Base-by-base conservation (phyloP, 2,797 vertebrate species). In the Cetoscarus ocellatus region DNA sequence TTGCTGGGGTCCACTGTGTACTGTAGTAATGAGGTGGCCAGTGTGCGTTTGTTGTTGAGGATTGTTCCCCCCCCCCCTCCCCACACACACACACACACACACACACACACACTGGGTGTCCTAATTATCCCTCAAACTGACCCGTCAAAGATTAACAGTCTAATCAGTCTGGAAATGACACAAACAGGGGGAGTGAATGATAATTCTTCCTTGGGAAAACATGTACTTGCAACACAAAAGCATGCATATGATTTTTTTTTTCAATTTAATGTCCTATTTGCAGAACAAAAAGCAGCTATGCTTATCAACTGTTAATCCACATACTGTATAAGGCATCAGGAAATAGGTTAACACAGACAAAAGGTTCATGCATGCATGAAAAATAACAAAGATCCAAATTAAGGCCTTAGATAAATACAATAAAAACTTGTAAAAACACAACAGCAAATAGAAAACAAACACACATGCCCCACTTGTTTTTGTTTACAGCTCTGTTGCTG, bases 401-500 rank as follows among this genome's bases (percentile, higher is more conserved):
- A 12, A 51, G 6, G 10, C 4, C 8, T 40, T 43, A 3, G 10
- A 61, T n/a, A 15, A 19, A 54, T 51, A 0, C 17, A 50, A 2
- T 2, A 27, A 10, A 38, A 61, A 19, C 27, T 8, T 12, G 1
- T 12, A 51, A 34, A 34, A 51, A 34, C 6, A 51, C 19, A n/a
- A 8, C 14, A 34, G 50, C 7, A 43, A 44, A 6, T 49, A 44
- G 51, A 17, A 54, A 63, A 53, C 8, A 67, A 69, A 73, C 7
- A 49, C 12, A 62, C 42, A 42, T 36, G 35, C 47, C 36, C 47
- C n/a, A 40, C 66, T 74, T 69, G 68, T 77, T 88, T 40, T 80
- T 90, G 84, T 91, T 91, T 88, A 90, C 81, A 53, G 9, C 53
- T 40, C 67, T 87, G 84, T 88, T 86, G 40, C 88, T 65, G 79